These are phyloP conservation scores for Zaprionus capensis DNA, from an alignment of 1,140 invertebrate genomes.

Conservation along the genomic window DNA sequence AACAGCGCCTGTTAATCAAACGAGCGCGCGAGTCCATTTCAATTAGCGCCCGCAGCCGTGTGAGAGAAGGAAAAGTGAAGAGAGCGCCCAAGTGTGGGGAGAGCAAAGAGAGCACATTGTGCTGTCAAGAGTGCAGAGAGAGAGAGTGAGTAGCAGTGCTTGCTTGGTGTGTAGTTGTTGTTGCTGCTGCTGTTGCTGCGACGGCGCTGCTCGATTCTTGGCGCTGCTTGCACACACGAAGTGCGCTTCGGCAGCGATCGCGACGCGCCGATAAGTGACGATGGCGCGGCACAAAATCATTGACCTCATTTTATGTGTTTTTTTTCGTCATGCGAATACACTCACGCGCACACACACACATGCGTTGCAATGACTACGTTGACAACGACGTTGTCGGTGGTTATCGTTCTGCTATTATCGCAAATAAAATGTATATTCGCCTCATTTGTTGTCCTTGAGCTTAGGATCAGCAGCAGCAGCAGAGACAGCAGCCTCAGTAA, in stretches of 20 bases:
- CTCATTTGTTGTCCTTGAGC: slow-evolving; percentile 60
- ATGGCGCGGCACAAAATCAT: slow-evolving; percentile 78
- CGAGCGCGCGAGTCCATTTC: slow-evolving; percentile 39
- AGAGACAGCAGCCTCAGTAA: not conserved
- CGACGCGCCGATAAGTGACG: slow-evolving; percentile 71
- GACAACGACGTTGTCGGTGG: slow-evolving; percentile 8
- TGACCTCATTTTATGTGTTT: slow-evolving; percentile 69
- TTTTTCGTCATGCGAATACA: slow-evolving; percentile 77
- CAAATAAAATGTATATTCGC: slow-evolving; percentile 26
- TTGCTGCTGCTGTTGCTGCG: not conserved
- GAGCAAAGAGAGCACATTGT: slow-evolving; percentile 3
- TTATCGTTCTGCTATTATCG: slow-evolving; percentile 69
- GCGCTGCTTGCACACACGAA: slow-evolving; percentile 60
- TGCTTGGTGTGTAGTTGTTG: not conserved
- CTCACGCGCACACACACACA: slow-evolving; percentile 9
- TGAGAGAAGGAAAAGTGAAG: not conserved
- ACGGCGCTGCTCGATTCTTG: slow-evolving; percentile 41
- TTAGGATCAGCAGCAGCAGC: slow-evolving; percentile 41
- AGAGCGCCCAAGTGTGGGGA: not conserved
- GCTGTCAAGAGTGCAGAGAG: slow-evolving; percentile 6
- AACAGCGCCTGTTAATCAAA: slow-evolving; percentile 50
- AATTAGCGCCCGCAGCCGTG: slow-evolving; percentile 30
- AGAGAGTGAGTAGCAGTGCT: slow-evolving; percentile 11
- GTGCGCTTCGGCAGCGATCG: slow-evolving; percentile 62
- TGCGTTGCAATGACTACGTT: slow-evolving; percentile 32